Conservation (phyloP, 1,140 invertebrate species). For the Drosophila eugracilis region DNA sequence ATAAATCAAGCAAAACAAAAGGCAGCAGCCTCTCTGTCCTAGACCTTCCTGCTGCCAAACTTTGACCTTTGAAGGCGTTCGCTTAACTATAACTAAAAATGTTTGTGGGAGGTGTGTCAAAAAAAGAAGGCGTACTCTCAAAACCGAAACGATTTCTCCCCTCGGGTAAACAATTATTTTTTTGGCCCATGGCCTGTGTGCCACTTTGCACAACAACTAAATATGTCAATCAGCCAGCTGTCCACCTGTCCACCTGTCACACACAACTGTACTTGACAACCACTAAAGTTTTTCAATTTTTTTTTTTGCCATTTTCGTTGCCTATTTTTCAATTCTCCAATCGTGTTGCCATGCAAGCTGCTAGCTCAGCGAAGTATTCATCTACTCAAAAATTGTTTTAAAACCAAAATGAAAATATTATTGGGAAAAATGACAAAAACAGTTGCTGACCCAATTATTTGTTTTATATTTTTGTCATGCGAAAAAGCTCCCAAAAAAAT, state of each 20-base stretch:
- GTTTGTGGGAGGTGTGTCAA: slow-evolving; percentile 28
- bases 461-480: slow-evolving; percentile 44
- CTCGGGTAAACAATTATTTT: slow-evolving; percentile 40
- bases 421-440: slow-evolving; percentile 77
- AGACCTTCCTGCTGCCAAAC: slow-evolving; percentile 5
- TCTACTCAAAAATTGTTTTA: slow-evolving; percentile 27
- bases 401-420: slow-evolving; percentile 52
- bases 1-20: slow-evolving; percentile 44
- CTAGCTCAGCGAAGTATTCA: slow-evolving; percentile 23
- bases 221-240: slow-evolving; percentile 79
- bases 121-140: slow-evolving; percentile 17
- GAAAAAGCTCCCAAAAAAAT: slow-evolving; percentile 24
- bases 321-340: slow-evolving; percentile 41
- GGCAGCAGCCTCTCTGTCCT: slow-evolving; percentile 11
- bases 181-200: slow-evolving; percentile 47
- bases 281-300: slow-evolving; percentile 49
- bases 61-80: slow-evolving; percentile 19
- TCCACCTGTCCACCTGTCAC: slow-evolving; percentile 67
- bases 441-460: slow-evolving; percentile 76
- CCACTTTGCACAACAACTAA: slow-evolving; percentile 77
- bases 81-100: slow-evolving; percentile 2
- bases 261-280: slow-evolving; percentile 58
- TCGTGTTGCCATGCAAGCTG: slow-evolving; percentile 52
- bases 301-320: slow-evolving; percentile 40
- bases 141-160: slow-evolving; percentile 25